These are phyloP conservation scores for Orgyia antiqua DNA, from an alignment of 2,888 invertebrate genomes.

Conservation along the genomic window DNA sequence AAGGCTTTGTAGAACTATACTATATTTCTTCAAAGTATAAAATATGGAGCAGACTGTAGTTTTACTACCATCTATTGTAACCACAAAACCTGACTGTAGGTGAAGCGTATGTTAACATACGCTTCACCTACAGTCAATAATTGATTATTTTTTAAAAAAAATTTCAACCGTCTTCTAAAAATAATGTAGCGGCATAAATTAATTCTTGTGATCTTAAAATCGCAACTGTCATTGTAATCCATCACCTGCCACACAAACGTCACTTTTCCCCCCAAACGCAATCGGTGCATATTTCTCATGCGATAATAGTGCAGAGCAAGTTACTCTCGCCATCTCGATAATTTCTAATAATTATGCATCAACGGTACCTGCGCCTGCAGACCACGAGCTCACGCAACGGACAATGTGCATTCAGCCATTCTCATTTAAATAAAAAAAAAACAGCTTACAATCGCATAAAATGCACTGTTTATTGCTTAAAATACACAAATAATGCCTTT, in stretches of 20 bases:
- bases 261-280: constrained; percentile 59
- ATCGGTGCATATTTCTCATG: constrained; percentile 59
- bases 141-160: too few species aligned
- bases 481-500: constrained; percentile 74
- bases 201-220: too few species aligned
- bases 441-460: constrained; percentile 70
- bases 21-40: constrained; percentile 7
- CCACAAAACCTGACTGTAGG: too few species aligned
- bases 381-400: constrained; percentile 75
- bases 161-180: too few species aligned
- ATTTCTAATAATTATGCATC: constrained; percentile 71
- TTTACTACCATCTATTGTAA: too few species aligned
- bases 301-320: constrained; percentile 33
- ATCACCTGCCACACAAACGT: constrained; percentile 49
- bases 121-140: too few species aligned
- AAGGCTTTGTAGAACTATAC: constrained; percentile 10
- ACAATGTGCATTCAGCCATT: constrained; percentile 73
- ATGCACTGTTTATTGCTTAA: constrained; percentile 77
- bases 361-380: constrained; percentile 66
- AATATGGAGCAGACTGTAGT: too few species aligned
- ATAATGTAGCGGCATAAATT: too few species aligned
- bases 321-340: constrained; percentile 60
- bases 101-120: too few species aligned
- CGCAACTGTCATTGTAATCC: constrained; percentile 24
- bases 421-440: constrained; percentile 65